Conservation (phyloP, 2,888 invertebrate genomes). For the Andricus curvator region DNA sequence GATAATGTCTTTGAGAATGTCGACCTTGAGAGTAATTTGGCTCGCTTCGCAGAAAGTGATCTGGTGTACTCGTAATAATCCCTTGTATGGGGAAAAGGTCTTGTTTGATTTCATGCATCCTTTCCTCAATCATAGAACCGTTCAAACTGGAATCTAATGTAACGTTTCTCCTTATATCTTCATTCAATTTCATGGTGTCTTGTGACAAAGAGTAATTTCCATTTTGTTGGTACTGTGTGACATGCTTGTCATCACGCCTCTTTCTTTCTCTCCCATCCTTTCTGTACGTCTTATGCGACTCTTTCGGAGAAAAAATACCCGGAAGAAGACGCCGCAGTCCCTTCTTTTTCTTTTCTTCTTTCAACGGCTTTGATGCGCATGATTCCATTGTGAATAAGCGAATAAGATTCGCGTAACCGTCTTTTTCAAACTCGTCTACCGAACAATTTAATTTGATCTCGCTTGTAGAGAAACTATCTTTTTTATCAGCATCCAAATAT, state of each 20-base stretch:
- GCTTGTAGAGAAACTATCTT: background rate
- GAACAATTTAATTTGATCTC: background rate
- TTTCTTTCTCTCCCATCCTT: conserved; percentile 68
- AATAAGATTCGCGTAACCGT: conserved; percentile 73
- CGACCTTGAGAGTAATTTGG: conserved; percentile 45
- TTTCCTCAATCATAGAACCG: conserved; percentile 71
- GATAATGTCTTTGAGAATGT: conserved; percentile 48
- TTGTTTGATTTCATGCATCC: conserved; percentile 72
- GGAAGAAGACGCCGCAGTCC: conserved; percentile 70
- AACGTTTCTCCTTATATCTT: conserved; percentile 73
- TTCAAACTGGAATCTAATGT: conserved; percentile 71
- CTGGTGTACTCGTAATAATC: conserved; percentile 70
- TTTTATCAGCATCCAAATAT: background rate
- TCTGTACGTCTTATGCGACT: conserved; percentile 70
- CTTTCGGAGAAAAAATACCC: conserved; percentile 73
- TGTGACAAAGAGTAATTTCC: conserved; percentile 73
- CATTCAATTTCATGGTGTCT: conserved; percentile 74
- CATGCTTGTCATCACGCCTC: conserved; percentile 69
- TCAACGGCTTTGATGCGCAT: conserved; percentile 70
- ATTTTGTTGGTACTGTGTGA: conserved; percentile 72
- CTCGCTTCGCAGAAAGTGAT: conserved; percentile 66
- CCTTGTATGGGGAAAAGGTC: conserved; percentile 70
- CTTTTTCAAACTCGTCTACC: conserved; percentile 48
- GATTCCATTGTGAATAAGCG: conserved; percentile 72
- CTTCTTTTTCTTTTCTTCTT: conserved; percentile 75